These are phyloP conservation scores for Cricetomys ansorgei DNA, from an alignment of 2,113 vertebrate genomes.

Conservation along the genomic window DNA sequence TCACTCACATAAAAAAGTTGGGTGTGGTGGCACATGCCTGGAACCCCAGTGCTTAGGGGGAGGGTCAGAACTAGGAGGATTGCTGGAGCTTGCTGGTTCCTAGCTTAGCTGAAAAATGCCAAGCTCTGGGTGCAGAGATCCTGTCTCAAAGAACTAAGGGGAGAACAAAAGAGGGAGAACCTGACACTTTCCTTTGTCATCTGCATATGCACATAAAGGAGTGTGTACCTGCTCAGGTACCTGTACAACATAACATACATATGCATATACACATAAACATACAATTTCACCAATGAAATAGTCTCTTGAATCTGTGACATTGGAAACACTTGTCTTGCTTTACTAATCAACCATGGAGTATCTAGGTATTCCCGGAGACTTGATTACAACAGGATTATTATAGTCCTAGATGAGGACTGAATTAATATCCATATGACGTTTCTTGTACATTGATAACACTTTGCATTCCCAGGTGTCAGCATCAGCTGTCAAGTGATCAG, in stretches of 20 bases:
- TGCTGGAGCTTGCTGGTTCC: background rate
- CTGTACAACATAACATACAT: no score
- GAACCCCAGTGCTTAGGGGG: background rate
- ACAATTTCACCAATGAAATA: background rate
- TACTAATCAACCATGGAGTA: background rate
- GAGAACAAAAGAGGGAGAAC: background rate
- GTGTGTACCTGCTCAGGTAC: background rate
- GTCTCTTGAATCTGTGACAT: background rate
- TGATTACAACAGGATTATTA: no score
- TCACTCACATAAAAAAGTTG: no score
- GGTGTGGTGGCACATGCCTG: no score
- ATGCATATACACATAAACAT: background rate
- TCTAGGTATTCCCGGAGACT: no score
- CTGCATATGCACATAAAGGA: background rate
- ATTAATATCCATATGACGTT: no score
- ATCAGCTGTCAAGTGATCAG: no score
- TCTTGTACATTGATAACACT: no score
- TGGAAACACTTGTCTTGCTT: background rate
- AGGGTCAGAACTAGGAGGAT: background rate
- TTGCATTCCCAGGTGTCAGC: no score
- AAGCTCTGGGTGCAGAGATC: background rate
- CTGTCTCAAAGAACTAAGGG: background rate
- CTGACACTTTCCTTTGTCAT: background rate
- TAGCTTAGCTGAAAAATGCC: background rate
- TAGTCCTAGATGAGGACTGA: no score